Percentiles rank a stretch among this genome's conserved stretches.
These are phyloP conservation scores for Gnatocerus cornutus DNA, from an alignment of 2,888 invertebrate species.

Conservation along the genomic window DNA sequence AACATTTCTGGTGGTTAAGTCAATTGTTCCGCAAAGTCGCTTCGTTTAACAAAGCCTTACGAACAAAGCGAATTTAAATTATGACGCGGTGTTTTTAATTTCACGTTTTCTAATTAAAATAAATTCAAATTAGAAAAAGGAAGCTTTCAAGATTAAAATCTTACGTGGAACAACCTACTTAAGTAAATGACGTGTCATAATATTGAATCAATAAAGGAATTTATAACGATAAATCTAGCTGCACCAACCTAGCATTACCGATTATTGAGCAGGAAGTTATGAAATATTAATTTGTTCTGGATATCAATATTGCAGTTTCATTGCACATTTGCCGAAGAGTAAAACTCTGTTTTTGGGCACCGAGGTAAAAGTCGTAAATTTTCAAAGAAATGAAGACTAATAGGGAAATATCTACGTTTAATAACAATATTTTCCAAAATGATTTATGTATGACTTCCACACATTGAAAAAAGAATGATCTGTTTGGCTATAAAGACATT, in stretches of 20 bases:
- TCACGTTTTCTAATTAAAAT: not conserved
- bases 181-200: not conserved
- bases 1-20: constrained; percentile 64
- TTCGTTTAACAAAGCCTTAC: constrained; percentile 61
- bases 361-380: no score
- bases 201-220: constrained; percentile 6
- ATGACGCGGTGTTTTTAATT: constrained; percentile 36
- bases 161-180: not conserved
- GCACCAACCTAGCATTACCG: not conserved
- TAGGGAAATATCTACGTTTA: no score
- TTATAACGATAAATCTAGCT: constrained; percentile 1
- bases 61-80: constrained; percentile 56
- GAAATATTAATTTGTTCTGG: not conserved
- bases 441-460: no score
- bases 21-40: constrained; percentile 63
- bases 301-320: not conserved
- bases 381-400: no score
- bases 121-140: not conserved
- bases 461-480: not conserved
- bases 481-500: constrained; percentile 1
- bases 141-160: not conserved
- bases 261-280: not conserved
- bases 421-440: no score
- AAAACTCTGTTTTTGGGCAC: no score
- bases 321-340: no score